Conservation (phyloP, 2,113 vertebrate species). For the Synchiropus splendidus region DNA sequence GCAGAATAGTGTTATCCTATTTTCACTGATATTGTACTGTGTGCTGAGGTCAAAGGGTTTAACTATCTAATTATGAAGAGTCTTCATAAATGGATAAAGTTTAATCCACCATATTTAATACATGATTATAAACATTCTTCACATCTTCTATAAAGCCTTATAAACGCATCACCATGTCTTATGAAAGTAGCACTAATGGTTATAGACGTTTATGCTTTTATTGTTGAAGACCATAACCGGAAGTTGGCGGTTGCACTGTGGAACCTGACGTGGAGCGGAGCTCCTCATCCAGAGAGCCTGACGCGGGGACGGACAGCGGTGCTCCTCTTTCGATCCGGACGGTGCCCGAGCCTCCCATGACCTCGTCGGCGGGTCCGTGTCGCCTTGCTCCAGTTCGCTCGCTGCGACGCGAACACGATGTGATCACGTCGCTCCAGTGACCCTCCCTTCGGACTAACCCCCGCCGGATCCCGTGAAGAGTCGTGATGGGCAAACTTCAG, state of each 20-base stretch:
- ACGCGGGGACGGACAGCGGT: slow-evolving; percentile 7
- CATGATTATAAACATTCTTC: too few relatives aligned
- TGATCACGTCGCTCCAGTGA: slow-evolving; percentile 32
- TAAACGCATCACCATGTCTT: too few relatives aligned
- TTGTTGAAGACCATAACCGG: slow-evolving; percentile 16
- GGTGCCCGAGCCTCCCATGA: slow-evolving; percentile 16
- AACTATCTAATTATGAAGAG: too few relatives aligned
- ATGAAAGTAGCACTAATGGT: too few relatives aligned
- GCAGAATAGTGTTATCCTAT: too few relatives aligned
- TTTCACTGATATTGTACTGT: too few relatives aligned
- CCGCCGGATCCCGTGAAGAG: slow-evolving; percentile 25
- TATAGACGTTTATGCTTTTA: slow-evolving; percentile 8
- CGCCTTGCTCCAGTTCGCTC: slow-evolving; percentile 41
- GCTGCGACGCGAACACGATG: slow-evolving; percentile 47
- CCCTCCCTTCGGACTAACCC: slow-evolving; percentile 37
- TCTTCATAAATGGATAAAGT: too few relatives aligned
- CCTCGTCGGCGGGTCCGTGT: too few relatives aligned
- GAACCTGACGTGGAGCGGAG: slow-evolving; percentile 6
- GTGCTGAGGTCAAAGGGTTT: too few relatives aligned
- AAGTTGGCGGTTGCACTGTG: not conserved
- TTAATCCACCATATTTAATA: too few relatives aligned
- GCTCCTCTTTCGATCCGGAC: slow-evolving; percentile 1
- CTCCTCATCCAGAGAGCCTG: slow-evolving; percentile 21
- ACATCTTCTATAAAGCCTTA: too few relatives aligned
- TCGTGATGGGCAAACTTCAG: slow-evolving; percentile 69